Conservation (phyloP, 2,113 vertebrate genomes). For the Callocephalon fimbriatum region DNA sequence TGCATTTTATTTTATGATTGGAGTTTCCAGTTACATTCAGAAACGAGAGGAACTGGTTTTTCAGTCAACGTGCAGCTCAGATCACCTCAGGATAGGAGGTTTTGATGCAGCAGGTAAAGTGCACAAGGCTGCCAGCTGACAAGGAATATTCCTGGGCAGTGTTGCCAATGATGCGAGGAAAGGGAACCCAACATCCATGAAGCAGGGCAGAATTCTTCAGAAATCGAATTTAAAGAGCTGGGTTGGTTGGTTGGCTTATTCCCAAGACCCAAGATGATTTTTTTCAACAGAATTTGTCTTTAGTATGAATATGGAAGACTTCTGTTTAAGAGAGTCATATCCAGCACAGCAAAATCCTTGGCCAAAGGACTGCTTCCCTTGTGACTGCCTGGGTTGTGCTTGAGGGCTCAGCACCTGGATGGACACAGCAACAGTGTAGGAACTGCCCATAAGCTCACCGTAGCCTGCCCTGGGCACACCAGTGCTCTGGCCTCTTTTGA, state of each 20-base stretch:
- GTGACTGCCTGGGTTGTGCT: not conserved
- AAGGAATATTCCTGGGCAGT: not conserved
- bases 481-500: not conserved
- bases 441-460: rapidly evolving
- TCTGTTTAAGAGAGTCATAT: not conserved
- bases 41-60: not conserved
- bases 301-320: not conserved
- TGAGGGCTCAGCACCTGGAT: not conserved
- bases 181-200: not conserved
- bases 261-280: not conserved
- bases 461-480: not conserved
- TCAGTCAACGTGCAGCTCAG: not conserved
- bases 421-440: not conserved
- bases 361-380: not conserved
- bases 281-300: not conserved
- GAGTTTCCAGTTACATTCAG: not conserved
- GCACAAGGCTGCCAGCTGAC: not conserved
- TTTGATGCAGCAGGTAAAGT: not conserved
- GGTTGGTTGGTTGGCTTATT: not conserved
- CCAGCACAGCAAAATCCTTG: not conserved
- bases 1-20: not conserved
- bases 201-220: not conserved
- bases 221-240: not conserved
- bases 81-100: not conserved
- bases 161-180: not conserved